Conservation (phyloP, 2,113 vertebrate genomes). For the Neotoma lepida region DNA sequence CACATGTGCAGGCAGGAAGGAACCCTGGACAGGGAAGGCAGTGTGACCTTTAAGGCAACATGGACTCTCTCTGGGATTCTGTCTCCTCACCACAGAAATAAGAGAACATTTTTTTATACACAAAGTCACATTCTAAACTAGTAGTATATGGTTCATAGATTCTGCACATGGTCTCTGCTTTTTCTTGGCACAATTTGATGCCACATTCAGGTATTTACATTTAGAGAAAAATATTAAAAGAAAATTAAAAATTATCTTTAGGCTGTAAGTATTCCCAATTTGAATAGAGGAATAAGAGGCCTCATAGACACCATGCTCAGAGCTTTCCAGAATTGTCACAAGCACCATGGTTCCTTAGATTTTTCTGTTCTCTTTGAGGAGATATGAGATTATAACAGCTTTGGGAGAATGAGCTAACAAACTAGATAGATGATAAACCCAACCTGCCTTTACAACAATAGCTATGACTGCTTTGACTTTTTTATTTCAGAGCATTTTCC, state of each 20-base stretch:
- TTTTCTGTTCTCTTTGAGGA: slow-evolving; percentile 9
- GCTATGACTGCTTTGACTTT: not conserved
- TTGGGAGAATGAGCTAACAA: slow-evolving; percentile 29
- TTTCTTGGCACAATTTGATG: not conserved
- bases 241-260: slow-evolving; percentile 28
- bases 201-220: not conserved
- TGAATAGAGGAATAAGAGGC: not conserved
- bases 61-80: not conserved
- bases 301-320: not conserved
- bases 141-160: not conserved
- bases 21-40: not conserved
- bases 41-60: not conserved
- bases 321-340: not conserved
- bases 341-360: not conserved
- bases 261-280: not conserved
- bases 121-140: not conserved
- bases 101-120: not conserved
- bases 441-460: not conserved
- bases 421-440: not conserved
- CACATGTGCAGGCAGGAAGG: not conserved
- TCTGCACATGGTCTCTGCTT: not conserved
- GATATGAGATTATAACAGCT: not conserved
- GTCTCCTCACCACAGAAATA: not conserved
- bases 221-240: slow-evolving; percentile 26
- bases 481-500: slow-evolving; percentile 1